phyloP scores from a whole-genome alignment of 2,797 vertebrate species.

The Pseudocheirus occidentalis region DNA sequence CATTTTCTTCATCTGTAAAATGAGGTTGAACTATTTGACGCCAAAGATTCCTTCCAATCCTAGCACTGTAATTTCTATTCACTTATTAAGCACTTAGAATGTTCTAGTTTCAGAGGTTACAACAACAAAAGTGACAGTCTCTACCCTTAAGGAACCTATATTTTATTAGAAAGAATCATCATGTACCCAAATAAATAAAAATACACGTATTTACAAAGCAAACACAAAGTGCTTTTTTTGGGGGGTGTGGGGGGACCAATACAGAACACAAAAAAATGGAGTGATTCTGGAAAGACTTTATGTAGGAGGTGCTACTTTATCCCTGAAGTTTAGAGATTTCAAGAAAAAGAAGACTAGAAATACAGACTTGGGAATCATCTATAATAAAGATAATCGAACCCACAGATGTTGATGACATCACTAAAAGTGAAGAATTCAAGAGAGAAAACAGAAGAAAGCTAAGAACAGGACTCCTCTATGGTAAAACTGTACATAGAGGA shows the following conservation, averaged over 20 bases:
- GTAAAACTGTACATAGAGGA: background rate
- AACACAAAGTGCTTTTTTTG: background rate
- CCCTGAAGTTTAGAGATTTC: background rate
- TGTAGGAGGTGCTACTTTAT: background rate
- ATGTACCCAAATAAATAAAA: background rate
- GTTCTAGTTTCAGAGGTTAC: background rate
- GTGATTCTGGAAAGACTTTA: background rate
- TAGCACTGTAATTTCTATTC: background rate
- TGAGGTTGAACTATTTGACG: background rate
- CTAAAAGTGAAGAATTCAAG: background rate
- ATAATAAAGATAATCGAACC: background rate
- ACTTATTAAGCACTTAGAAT: background rate
- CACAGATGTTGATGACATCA: background rate
- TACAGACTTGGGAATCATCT: background rate
- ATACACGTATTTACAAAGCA: background rate
- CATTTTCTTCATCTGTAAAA: background rate
- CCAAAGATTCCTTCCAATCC: background rate
- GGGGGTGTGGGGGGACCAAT: background rate
- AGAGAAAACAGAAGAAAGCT: background rate
- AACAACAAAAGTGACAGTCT: background rate
- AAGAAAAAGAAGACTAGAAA: background rate
- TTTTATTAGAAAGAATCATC: background rate
- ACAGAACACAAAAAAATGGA: background rate
- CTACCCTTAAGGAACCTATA: background rate
- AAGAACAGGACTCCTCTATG: background rate